phyloP scores from a whole-genome alignment of 2,888 invertebrate species.

The Odontothrips loti region DNA sequence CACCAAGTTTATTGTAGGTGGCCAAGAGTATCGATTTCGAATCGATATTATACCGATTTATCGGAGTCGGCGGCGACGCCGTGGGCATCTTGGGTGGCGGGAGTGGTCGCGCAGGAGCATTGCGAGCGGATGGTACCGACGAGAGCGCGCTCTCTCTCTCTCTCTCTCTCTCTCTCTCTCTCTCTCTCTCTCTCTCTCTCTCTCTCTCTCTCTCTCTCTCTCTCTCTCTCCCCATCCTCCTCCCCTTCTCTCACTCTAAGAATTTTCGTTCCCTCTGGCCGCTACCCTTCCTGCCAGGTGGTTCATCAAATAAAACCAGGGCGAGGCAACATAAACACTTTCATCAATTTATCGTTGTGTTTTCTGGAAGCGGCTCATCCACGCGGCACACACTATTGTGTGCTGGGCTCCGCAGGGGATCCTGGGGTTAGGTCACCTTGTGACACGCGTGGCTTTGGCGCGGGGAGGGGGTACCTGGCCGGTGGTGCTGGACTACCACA shows the following conservation, averaged over 20 bases:
- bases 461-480: not conserved
- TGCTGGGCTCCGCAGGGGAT: not conserved
- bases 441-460: too few relatives aligned
- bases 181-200: not conserved
- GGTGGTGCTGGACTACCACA: too few relatives aligned
- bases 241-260: not conserved
- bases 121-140: too few relatives aligned
- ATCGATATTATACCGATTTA: not conserved
- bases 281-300: not conserved
- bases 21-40: not conserved
- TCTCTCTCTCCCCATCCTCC: not conserved
- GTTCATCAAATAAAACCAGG: not conserved
- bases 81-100: not conserved
- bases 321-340: not conserved
- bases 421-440: too few relatives aligned
- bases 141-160: too few relatives aligned
- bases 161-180: not conserved
- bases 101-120: too few relatives aligned
- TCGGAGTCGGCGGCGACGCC: not conserved
- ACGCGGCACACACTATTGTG: not conserved
- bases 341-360: slow-evolving; percentile 20
- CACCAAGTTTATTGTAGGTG: slow-evolving; percentile 13
- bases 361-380: slow-evolving; percentile 1
- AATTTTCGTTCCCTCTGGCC: not conserved
- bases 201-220: too few relatives aligned